Evolutionary conservation across 2,113 vertebrate species (phyloP).

Genomic region (Porphyrio hochstetteri): DNA sequence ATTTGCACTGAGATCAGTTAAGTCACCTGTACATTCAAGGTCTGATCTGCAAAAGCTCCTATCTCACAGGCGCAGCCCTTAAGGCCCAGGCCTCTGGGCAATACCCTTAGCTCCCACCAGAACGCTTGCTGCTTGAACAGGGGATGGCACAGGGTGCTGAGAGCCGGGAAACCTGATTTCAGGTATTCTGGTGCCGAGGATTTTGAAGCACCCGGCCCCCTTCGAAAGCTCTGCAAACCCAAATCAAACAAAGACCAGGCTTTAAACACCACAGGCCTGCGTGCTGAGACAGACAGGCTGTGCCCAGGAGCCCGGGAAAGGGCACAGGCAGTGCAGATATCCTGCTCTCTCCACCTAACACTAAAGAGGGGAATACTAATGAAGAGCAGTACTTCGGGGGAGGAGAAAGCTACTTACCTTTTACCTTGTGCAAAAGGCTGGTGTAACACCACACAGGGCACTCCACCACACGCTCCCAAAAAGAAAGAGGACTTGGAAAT

Average conservation of each 20-base stretch:
- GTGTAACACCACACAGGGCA: fast-evolving
- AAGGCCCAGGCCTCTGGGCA: fast-evolving
- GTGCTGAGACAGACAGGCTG: background rate
- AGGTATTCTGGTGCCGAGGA: background rate
- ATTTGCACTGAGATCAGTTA: background rate
- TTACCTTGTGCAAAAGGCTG: background rate
- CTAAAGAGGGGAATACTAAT: background rate
- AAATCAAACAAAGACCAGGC: background rate
- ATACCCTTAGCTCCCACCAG: fast-evolving
- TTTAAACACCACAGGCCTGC: background rate
- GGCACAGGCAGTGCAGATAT: fast-evolving
- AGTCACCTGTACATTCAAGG: background rate
- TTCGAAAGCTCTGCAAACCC: background rate
- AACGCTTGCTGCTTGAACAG: background rate
- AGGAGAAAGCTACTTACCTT: background rate
- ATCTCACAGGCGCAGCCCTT: fast-evolving
- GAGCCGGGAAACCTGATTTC: background rate
- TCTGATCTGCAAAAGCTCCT: background rate
- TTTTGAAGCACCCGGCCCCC: background rate
- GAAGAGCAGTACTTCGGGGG: fast-evolving
- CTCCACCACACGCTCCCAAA: fast-evolving
- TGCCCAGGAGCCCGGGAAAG: background rate
- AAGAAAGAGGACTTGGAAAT: background rate
- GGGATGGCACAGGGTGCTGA: background rate
- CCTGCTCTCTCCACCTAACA: background rate